Conservation (phyloP, 2,797 vertebrate species). For the Rhinoraja longicauda region DNA sequence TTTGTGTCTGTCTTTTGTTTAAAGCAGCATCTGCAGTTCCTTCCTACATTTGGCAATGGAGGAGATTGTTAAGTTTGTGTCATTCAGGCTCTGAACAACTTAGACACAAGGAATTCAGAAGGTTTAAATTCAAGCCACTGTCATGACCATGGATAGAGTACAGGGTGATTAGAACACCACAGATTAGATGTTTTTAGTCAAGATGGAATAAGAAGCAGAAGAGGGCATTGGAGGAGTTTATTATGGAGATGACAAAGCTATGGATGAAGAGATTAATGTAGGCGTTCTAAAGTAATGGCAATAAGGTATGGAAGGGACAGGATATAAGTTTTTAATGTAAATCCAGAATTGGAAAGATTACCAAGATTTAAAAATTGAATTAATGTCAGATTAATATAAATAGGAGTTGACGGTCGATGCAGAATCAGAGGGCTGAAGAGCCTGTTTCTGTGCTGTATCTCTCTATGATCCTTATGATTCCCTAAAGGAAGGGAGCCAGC, state of each 20-base stretch:
- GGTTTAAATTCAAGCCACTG: not conserved
- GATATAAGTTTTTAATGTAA: not conserved
- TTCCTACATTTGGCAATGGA: too few species aligned
- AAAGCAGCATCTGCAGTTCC: too few species aligned
- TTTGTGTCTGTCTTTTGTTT: too few species aligned
- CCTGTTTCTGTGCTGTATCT: too few species aligned
- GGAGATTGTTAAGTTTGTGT: not conserved
- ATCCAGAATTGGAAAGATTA: not conserved
- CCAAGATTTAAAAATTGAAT: not conserved
- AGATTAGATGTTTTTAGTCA: not conserved
- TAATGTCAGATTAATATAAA: too few species aligned
- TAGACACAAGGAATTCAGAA: not conserved
- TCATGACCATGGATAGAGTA: not conserved
- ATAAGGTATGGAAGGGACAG: not conserved
- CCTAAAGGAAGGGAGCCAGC: not conserved
- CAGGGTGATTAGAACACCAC: not conserved
- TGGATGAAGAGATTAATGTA: not conserved
- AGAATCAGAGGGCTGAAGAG: too few species aligned
- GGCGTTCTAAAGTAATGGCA: not conserved
- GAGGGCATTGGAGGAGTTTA: not conserved
- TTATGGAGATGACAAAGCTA: not conserved
- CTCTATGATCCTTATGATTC: too few species aligned
- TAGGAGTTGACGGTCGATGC: too few species aligned
- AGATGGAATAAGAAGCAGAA: not conserved
- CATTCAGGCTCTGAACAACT: not conserved